Evolutionary conservation across 1,140 invertebrate species (phyloP), one percentile per base, ranked within the genome.

Genomic region (Brevipalpus yothersi): DNA sequence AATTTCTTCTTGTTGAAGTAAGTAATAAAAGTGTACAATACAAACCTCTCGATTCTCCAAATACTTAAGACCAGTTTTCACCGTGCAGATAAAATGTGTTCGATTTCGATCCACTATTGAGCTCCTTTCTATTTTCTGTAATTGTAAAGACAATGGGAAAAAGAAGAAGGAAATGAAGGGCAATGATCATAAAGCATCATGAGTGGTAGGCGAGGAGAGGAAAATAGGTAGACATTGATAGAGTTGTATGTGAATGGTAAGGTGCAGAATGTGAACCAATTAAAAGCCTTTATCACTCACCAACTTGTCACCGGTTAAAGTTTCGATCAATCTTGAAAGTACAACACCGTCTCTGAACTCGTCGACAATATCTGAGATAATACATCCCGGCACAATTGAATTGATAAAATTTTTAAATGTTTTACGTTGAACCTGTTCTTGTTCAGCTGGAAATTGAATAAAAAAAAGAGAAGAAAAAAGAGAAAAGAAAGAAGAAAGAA

Each of bases 1-100:
- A 31, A 31, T 31, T 31, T 5, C 31, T 5, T 5, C 31, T n/a
- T n/a, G n/a, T n/a, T n/a, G n/a, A n/a, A n/a, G n/a, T n/a, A n/a
- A n/a, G n/a, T n/a, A 31, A 21, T 39, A 19, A 59, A 65, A 51
- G n/a, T 60, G 41, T 60, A 40, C 43, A 43, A 65, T 21, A 58
- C 45, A 23, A 49, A 58, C 58, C 19, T 31, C 11, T 49, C 58
- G 43, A 15, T 31, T 49, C 39, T 58, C 58, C 43, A 58, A 23
- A 21, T 23, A 58, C 17, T 58, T n/a, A 17, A 58, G 23, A 49
- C 17, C 58, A 49, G 4, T 58, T 19, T 51, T 58, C 1, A 58
- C 58, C 49, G 47, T 58, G 21, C 45, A 51, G 39, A 58, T 58
- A 41, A 58, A 58, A 58, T 58, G 58, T 4, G 45, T 43, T 13